Evolutionary conservation across 2,113 vertebrate genomes (phyloP), one percentile per base, ranked within the genome.

Genomic region (Aphelocoma coerulescens): DNA sequence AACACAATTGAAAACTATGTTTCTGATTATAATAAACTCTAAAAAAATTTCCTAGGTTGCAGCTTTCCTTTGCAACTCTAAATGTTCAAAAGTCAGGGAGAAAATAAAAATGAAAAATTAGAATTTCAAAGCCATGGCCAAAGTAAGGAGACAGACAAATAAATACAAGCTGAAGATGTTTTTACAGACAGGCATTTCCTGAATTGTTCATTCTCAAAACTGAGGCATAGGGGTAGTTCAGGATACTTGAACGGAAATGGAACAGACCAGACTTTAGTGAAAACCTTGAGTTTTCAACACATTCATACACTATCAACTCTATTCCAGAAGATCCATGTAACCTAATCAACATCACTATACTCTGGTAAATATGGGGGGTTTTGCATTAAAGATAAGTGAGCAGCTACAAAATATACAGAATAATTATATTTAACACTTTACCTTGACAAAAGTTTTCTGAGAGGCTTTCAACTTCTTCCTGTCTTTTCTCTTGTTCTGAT

Each of bases 181-280:
- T 80, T 71, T 44, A 69, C 12, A 59, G 44, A 58, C 19, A 41
- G 14, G 21, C 37, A 48, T 63, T 74, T 46, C 18, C 77, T 35
- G 16, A 41, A 52, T 33, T 84, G 58, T 63, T 75, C 51, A 30
- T 62, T 83, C 49, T 61, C 28, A 66, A 46, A 35, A 75, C 21
- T 0, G 0, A 71, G 14, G 32, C 32, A 79, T 23, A 19, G 7
- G 14, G 17, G 13, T 23, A 6, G 16, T 18, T 41, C 33, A 52
- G 16, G 35, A 21, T 18, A 44, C 30, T 57, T n/a, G 32, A 54
- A 73, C 10, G 10, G 28, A 79, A 86, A 39, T 3, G 0, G 35
- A 83, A 83, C 15, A 79, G 41, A 69, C 19, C 16, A 79, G 30
- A 55, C 9, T 15, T 83, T 12, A 74, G 7, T 43, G 75, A 59